phyloP scores from a whole-genome alignment of 2,888 invertebrate genomes.

The Aplocera efformata region DNA sequence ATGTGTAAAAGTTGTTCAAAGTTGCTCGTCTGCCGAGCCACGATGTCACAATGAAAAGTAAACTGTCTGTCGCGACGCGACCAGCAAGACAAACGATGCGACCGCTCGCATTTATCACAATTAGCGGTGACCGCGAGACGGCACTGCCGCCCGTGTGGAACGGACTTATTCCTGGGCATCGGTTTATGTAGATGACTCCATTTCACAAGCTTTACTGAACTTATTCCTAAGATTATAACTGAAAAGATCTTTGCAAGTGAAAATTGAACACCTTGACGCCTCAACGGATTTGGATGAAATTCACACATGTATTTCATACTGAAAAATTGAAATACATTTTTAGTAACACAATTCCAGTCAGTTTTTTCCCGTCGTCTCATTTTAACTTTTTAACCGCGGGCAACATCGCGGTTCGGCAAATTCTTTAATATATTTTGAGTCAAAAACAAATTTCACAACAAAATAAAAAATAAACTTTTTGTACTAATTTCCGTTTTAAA shows the following conservation, averaged over 20 bases:
- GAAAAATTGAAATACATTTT: too few species aligned
- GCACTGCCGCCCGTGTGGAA: constrained; percentile 34
- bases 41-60: constrained; percentile 55
- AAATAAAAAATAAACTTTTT: constrained; percentile 3
- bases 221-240: too few species aligned
- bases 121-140: constrained; percentile 55
- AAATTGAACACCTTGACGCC: too few species aligned
- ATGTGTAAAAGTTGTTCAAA: neutral
- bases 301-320: too few species aligned
- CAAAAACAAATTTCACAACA: too few species aligned
- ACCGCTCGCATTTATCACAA: constrained; percentile 69
- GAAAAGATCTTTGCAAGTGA: too few species aligned
- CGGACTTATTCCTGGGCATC: constrained; percentile 33
- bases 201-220: constrained; percentile 8
- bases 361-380: too few species aligned
- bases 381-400: too few species aligned
- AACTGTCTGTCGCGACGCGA: constrained; percentile 53
- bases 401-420: too few species aligned
- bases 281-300: too few species aligned
- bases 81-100: constrained; percentile 65
- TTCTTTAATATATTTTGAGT: too few species aligned
- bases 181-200: constrained; percentile 33
- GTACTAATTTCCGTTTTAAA: constrained; percentile 38
- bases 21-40: constrained; percentile 38
- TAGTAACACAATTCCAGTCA: too few species aligned